phyloP scores from a whole-genome alignment of 2,888 invertebrate species.

The Nephrocerus scutellatus region DNA sequence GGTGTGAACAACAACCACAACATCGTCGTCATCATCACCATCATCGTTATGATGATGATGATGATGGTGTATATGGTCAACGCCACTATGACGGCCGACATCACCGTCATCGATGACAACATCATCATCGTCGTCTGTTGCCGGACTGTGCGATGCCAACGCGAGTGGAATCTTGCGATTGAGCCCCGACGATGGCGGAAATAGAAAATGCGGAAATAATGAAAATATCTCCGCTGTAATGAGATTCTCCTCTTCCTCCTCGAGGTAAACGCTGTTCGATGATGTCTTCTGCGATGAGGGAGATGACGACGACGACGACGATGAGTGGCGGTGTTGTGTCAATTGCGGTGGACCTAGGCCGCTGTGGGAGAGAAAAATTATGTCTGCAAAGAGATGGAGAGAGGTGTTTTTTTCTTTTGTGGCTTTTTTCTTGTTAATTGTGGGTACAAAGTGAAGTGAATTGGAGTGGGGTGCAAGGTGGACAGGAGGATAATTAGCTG shows the following conservation, averaged over 20 bases:
- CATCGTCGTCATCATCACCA: slow-evolving; percentile 6
- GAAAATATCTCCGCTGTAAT: slow-evolving; percentile 53
- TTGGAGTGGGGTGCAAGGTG: background rate
- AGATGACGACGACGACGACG: slow-evolving; percentile 47
- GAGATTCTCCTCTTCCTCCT: slow-evolving; percentile 32
- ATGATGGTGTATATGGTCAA: slow-evolving; percentile 33
- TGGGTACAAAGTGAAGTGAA: too few relatives aligned
- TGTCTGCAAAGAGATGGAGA: slow-evolving; percentile 26
- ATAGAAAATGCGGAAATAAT: slow-evolving; percentile 54
- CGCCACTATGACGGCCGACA: slow-evolving; percentile 37
- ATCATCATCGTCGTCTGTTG: slow-evolving; percentile 43
- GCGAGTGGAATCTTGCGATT: slow-evolving; percentile 46
- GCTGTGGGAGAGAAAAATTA: slow-evolving; percentile 50
- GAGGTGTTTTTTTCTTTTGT: slow-evolving; percentile 18
- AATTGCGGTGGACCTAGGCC: slow-evolving; percentile 46
- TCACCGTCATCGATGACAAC: slow-evolving; percentile 30
- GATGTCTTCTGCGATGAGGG: slow-evolving; percentile 52
- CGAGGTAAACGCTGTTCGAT: slow-evolving; percentile 51
- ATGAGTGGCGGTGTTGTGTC: slow-evolving; percentile 17
- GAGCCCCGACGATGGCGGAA: slow-evolving; percentile 50
- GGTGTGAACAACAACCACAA: slow-evolving; percentile 1
- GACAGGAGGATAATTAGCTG: too few relatives aligned
- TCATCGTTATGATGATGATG: slow-evolving; percentile 30
- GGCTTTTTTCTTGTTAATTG: slow-evolving; percentile 15
- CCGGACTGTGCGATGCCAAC: slow-evolving; percentile 48